Conservation (phyloP, 2,797 vertebrate genomes). For the Chaetodon trifasciatus region DNA sequence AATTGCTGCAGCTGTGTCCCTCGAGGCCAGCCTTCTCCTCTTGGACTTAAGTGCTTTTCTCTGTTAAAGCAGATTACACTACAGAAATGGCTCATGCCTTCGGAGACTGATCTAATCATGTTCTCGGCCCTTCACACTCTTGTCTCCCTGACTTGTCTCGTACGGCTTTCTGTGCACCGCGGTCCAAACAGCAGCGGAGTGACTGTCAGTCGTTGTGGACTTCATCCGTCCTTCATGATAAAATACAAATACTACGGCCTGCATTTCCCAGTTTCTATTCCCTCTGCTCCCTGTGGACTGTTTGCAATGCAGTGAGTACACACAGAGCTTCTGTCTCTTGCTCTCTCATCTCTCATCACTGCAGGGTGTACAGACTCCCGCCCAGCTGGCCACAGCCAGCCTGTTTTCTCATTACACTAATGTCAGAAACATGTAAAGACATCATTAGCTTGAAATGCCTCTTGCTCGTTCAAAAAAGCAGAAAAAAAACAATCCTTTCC, state of each 20-base stretch:
- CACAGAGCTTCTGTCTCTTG: conserved; percentile 17
- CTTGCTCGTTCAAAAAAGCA: not conserved
- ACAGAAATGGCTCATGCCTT: conserved; percentile 37
- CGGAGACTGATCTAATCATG: conserved; percentile 54
- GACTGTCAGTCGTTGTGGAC: not conserved
- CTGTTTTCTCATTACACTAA: conserved; percentile 68
- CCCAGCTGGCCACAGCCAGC: conserved; percentile 46
- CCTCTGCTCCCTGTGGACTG: conserved; percentile 26
- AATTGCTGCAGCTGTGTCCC: conserved; percentile 8
- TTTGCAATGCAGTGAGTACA: conserved; percentile 42
- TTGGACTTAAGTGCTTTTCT: conserved; percentile 49
- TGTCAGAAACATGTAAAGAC: conserved; percentile 61
- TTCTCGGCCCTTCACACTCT: conserved; percentile 39
- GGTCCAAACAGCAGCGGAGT: conserved; percentile 13
- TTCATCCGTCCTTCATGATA: conserved; percentile 17
- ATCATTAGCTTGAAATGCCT: conserved; percentile 65
- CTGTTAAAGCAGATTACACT: conserved; percentile 68
- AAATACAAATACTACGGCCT: conserved; percentile 20
- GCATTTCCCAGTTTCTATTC: conserved; percentile 14
- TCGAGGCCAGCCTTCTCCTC: conserved; percentile 28
- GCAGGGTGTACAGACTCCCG: conserved; percentile 45
- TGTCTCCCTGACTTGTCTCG: conserved; percentile 20
- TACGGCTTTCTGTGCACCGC: not conserved
- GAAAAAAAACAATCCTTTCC: conserved; percentile 5
- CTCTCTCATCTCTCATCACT: conserved; percentile 46